These are phyloP conservation scores for Pemphredon lugubris DNA, from an alignment of 2,888 invertebrate species.

Conservation along the genomic window DNA sequence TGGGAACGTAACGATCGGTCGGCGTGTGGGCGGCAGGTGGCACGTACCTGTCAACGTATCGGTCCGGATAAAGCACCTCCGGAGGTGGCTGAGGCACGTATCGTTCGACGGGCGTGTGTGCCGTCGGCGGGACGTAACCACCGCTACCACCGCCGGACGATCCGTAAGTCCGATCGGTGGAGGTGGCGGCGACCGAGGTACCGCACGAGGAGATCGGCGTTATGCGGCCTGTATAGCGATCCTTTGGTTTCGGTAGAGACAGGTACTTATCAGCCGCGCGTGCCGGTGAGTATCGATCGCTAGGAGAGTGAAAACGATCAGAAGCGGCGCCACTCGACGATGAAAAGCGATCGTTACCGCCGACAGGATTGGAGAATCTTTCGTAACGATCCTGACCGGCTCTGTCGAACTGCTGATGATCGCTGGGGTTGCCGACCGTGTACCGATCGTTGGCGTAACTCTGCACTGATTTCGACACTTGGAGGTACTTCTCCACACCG, in stretches of 20 bases:
- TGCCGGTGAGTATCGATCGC: conserved; percentile 77
- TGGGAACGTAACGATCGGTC: conserved; percentile 87
- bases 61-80: conserved; percentile 78
- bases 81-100: conserved; percentile 84
- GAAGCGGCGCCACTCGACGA: conserved; percentile 51
- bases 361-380: conserved; percentile 40
- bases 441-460: conserved; percentile 69
- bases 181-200: conserved; percentile 44
- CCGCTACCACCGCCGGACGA: conserved; percentile 47
- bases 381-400: conserved; percentile 61
- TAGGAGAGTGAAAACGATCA: conserved; percentile 71
- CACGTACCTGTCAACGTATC: conserved; percentile 83
- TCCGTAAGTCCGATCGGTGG: conserved; percentile 71
- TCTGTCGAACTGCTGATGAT: conserved; percentile 64
- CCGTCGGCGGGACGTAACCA: conserved; percentile 86
- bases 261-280: conserved; percentile 76
- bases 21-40: conserved; percentile 88
- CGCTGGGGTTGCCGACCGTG: conserved; percentile 55
- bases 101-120: conserved; percentile 88
- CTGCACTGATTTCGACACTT: conserved; percentile 75
- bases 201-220: conserved; percentile 57
- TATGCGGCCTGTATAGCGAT: conserved; percentile 71
- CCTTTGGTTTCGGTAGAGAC: conserved; percentile 78
- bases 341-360: conserved; percentile 61
- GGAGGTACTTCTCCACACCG: conserved; percentile 73